Evolutionary conservation across 2,888 invertebrate genomes (phyloP).

Genomic region (Boloria selene): DNA sequence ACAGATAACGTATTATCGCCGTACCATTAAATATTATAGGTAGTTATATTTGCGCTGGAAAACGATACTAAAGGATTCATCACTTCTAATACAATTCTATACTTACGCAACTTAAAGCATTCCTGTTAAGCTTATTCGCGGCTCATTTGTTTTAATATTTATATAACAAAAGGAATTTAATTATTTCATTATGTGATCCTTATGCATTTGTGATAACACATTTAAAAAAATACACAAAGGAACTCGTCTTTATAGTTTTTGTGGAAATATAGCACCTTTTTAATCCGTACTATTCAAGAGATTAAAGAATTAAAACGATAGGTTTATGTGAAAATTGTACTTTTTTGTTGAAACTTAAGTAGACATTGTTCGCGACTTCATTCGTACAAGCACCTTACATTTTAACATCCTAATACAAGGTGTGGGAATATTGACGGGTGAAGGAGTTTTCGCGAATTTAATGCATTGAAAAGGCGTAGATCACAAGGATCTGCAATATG

Average conservation of each 20-base stretch:
- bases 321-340: conserved; percentile 19
- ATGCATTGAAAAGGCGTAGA: conserved; percentile 42
- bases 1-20: conserved; percentile 46
- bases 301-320: conserved; percentile 29
- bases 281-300: conserved; percentile 8
- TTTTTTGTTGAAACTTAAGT: conserved; percentile 53
- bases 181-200: no score
- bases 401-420: conserved; percentile 43
- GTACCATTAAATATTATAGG: conserved; percentile 39
- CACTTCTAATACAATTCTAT: conserved; percentile 28
- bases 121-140: conserved; percentile 3
- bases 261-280: background rate
- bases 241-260: background rate
- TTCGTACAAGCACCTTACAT: conserved; percentile 49
- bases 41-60: conserved; percentile 35
- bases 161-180: background rate
- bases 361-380: conserved; percentile 45
- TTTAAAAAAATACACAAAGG: background rate
- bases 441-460: conserved; percentile 56
- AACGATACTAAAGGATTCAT: conserved; percentile 31
- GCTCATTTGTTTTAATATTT: background rate
- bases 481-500: conserved; percentile 54
- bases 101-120: conserved; percentile 32
- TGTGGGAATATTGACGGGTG: conserved; percentile 54
- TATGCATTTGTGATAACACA: background rate